Evolutionary conservation across 23 tunicate genomes (phyloP).

Genomic region (Trididemnum clinides): DNA sequence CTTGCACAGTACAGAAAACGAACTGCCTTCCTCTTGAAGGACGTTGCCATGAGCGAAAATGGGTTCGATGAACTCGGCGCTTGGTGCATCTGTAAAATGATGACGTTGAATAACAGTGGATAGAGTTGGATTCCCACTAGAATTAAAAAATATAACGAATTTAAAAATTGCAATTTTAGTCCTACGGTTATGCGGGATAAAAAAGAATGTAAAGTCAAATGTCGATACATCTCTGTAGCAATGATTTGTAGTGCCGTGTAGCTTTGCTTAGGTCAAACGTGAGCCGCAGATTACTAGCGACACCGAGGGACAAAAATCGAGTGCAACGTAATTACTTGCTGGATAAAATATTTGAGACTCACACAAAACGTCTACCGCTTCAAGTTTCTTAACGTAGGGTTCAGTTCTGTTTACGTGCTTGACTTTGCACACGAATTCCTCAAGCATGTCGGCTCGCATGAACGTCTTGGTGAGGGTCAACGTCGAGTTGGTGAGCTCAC

Average conservation of each 20-base stretch:
- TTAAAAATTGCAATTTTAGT: background rate
- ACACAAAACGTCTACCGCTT: background rate
- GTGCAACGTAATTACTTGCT: no score
- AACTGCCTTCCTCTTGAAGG: constrained; percentile 17
- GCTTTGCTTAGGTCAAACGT: no score
- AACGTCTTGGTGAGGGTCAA: background rate
- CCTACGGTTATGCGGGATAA: no score
- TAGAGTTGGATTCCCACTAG: no score
- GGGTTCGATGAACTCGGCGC: background rate
- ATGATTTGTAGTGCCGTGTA: no score
- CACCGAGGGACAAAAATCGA: no score
- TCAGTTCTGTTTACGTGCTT: background rate
- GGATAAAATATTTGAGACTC: background rate
- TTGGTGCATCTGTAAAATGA: background rate
- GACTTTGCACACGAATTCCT: background rate
- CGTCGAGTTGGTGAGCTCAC: constrained; percentile 1
- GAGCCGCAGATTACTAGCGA: no score
- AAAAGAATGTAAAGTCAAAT: no score
- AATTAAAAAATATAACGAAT: background rate
- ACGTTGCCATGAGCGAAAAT: background rate
- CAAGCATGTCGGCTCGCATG: background rate
- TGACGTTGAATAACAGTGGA: no score
- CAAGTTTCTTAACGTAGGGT: background rate
- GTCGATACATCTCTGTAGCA: no score
- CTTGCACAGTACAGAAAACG: constrained; percentile 21